Evolutionary conservation across 2,888 invertebrate species (phyloP), one percentile per base, ranked within the genome.

Genomic region (Coelinius sp.): DNA sequence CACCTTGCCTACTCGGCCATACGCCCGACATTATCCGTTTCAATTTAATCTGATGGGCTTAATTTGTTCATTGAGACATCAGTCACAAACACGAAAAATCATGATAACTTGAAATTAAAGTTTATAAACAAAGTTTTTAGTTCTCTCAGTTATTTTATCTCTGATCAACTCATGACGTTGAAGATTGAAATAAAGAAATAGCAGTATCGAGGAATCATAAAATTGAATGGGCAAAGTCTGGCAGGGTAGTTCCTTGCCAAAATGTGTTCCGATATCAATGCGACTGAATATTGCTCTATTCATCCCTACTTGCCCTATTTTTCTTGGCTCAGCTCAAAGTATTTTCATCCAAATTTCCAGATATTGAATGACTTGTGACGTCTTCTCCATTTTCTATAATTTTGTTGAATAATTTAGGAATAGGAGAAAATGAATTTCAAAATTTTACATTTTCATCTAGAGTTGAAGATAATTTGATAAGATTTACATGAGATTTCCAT

Each of bases 231-330:
- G 17, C 17, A 14, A 35, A 35, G 59, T 35, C 59, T 31, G 20
- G 8, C 20, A 17, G 14, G 56, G 56, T 20, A 53, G 53, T 53
- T 53, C 73, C 69, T 68, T 73, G 53, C 74, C 73, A 49, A 52
- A 44, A 17, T 27, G 66, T 46, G 27, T 65, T 56, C 46, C 56
- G 41, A 52, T 52, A 25, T 4, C 68, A 44, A 68, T 53, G 31
- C 27, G 10, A 59, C 20, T 59, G 31, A 31, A 35, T 59, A 59
- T 59, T 59, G 31, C 59, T 35, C 20, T 35, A 35, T 59, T 31
- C 59, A 2, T 31, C 59, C 24, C n/a, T 70, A 56, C 31, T 35
- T 62, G 25, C 62, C 44, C 38, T n/a, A 17, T 59, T 59, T 59
- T 59, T 59, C 59, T 20, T 59, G 31, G n/a, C 53, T 25, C n/a